Evolutionary conservation across 1,140 invertebrate genomes (phyloP), one percentile per base, ranked within the genome.

Genomic region (Trichoplusia ni): DNA sequence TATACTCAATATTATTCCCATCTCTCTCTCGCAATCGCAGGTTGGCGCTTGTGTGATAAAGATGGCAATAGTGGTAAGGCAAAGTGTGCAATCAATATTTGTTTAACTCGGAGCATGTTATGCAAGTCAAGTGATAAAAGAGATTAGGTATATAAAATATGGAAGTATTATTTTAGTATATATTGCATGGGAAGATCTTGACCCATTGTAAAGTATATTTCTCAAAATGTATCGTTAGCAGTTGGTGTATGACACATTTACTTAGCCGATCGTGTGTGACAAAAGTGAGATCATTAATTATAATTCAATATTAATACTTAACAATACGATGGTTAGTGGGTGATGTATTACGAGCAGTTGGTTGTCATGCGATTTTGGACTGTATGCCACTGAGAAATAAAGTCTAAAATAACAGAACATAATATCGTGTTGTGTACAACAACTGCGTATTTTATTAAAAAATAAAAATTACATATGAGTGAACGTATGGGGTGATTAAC

Each of bases 301-400:
- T 78, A 75, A 84, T 82, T 86, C 81, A 85, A 82, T 80, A 86
- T 86, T 87, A 89, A 90, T 90, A 89, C 87, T 89, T 87, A 90
- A 86, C 74, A 83, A 84, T 86, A 86, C 74, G 74, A 82, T 75
- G 78, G 83, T 58, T 83, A 81, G 77, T 82, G 62, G 69, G 79
- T 79, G 75, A 77, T 73, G 72, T 42, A 29, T 65, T 62, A 62
- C 27, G 18, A 47, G 54, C 27, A 60, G 42, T 60, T 60, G 18
- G 29, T 21, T 23, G 42, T 33, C 47, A 60, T 60, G 64, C 61
- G 59, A 72, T 72, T 62, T 47, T 64, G 25, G 56, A 60, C 54
- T 44, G 25, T 42, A 58, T 31, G 2, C 13, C 16, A n/a, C 2
- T 19, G 13, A 5, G 19, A 19, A n/a, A 58, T 58, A 58, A 16